These are phyloP conservation scores for Microcaecilia unicolor DNA, from an alignment of 2,797 vertebrate species.

Conservation along the genomic window DNA sequence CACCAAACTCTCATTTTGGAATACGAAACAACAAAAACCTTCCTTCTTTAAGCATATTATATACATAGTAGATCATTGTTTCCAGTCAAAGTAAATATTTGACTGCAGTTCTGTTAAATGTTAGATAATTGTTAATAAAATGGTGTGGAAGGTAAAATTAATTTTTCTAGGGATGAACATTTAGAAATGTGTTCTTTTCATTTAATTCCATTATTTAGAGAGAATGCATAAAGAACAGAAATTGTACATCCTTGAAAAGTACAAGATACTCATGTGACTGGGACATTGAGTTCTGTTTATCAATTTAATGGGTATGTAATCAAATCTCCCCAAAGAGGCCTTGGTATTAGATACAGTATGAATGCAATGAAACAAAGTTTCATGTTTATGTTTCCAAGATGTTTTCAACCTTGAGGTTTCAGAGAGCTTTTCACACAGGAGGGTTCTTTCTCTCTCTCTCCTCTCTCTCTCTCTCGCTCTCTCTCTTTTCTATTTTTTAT, in stretches of 20 bases:
- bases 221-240: slow-evolving; percentile 1
- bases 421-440: no score
- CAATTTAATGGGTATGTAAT: slow-evolving; percentile 6
- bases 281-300: slow-evolving; percentile 10
- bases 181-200: slow-evolving; percentile 4
- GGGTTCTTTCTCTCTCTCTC: no score
- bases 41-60: no score
- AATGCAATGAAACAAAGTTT: slow-evolving; percentile 18
- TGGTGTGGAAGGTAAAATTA: slow-evolving; percentile 18
- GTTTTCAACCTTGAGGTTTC: no score
- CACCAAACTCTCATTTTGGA: no score
- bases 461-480: no score
- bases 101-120: slow-evolving; percentile 24
- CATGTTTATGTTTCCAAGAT: no score
- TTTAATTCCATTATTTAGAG: slow-evolving; percentile 18
- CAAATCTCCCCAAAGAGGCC: slow-evolving; percentile 11
- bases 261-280: background rate
- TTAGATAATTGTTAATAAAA: slow-evolving; percentile 11
- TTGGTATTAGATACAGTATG: slow-evolving; percentile 25
- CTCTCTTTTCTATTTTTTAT: no score
- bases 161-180: slow-evolving; percentile 9
- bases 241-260: slow-evolving; percentile 7
- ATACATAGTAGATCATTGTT: no score
- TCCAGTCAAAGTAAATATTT: no score
- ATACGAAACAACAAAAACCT: no score